Evolutionary conservation across 2,888 invertebrate species (phyloP), one percentile per base, ranked within the genome.

Genomic region (Volucella inanis): DNA sequence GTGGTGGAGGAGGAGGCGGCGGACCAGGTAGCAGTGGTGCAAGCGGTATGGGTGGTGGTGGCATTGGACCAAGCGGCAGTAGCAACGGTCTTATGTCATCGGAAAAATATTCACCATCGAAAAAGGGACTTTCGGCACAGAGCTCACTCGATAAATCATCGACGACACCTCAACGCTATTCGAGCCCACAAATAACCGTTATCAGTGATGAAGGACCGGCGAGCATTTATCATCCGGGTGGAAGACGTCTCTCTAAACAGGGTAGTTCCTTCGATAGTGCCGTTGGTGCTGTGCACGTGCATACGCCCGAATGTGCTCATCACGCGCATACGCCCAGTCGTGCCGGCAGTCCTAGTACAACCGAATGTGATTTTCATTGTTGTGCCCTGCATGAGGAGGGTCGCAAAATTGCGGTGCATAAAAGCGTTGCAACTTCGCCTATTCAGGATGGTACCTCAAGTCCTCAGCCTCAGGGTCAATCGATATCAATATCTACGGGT

Each of bases 321-420:
- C 94, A 94, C 91, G 94, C 93, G 89, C 96, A 95, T 92, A 95
- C 95, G 92, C 95, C 95, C 90, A 94, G 94, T 88, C 93, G 95
- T 55, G 94, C 94, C 87, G 95, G 95, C 71, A 94, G 94, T 89
- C 95, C 93, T 89, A 93, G 92, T 92, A 92, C 94, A 90, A 93
- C 94, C 90, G 97, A 98, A 93, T 98, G 98, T 93, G 98, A 98
- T 93, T 98, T 98, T 93, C 98, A 98, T 92, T 98, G 98, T 93
- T 98, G 98, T 93, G 97, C 98, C 87, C 93, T 98, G 89, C 98
- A 98, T 94, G 97, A 98, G 92, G 98, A 97, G 92, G 97, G 97
- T 9, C 95, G 97, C 85, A 95, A 97, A 90, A 97, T 98, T 90
- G 97, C 97, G 87, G 97, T 97, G 87, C 97, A 97, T 93, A 97